phyloP scores from a whole-genome alignment of 2,888 invertebrate species.

The Cheilosia urbana region DNA sequence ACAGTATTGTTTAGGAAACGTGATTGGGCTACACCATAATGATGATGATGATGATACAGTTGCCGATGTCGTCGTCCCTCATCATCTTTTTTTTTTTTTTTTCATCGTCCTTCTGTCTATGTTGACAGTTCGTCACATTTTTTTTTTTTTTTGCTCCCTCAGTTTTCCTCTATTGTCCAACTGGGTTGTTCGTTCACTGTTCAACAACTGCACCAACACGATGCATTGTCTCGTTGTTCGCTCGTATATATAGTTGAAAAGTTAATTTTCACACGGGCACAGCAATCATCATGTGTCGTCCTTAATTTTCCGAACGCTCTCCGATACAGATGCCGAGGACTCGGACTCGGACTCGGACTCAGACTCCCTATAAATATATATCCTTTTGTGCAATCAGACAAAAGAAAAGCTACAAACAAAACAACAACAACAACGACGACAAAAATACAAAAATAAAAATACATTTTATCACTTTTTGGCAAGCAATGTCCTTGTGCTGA shows the following conservation, averaged over 20 bases:
- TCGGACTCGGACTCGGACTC: slow-evolving; percentile 16
- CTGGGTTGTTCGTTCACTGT: slow-evolving; percentile 49
- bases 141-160: slow-evolving; percentile 4
- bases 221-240: slow-evolving; percentile 7
- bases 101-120: slow-evolving; percentile 67
- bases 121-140: slow-evolving; percentile 68
- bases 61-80: slow-evolving; percentile 15
- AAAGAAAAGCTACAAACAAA: slow-evolving; percentile 57
- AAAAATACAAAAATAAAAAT: slow-evolving; percentile 32
- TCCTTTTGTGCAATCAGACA: slow-evolving; percentile 71
- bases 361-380: slow-evolving; percentile 66
- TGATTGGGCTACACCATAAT: slow-evolving; percentile 63
- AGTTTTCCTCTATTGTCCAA: slow-evolving; percentile 53
- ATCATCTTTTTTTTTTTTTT: too few relatives aligned
- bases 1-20: slow-evolving; percentile 69
- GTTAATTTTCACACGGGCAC: slow-evolving; percentile 74
- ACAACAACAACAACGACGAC: slow-evolving; percentile 4
- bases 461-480: slow-evolving; percentile 74
- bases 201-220: slow-evolving; percentile 10
- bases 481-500: slow-evolving; percentile 62
- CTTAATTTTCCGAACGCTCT: slow-evolving; percentile 68
- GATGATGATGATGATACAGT: slow-evolving; percentile 20
- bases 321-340: slow-evolving; percentile 57
- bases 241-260: slow-evolving; percentile 55
- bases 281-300: slow-evolving; percentile 75